These are phyloP conservation scores for Aphis gossypii DNA, from an alignment of 1,140 invertebrate genomes.

Conservation along the genomic window DNA sequence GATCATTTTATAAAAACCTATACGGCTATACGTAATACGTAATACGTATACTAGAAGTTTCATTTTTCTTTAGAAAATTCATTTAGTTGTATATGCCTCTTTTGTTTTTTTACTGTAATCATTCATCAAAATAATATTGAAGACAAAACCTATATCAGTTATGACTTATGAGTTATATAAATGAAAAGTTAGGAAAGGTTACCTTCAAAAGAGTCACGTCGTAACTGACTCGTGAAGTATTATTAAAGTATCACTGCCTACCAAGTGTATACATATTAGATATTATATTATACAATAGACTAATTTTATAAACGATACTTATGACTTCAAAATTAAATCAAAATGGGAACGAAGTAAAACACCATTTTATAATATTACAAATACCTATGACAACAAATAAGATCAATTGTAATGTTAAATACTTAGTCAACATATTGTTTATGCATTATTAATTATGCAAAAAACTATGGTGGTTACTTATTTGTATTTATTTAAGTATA, in stretches of 20 bases:
- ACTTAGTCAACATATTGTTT: too few relatives aligned
- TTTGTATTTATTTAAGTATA: too few relatives aligned
- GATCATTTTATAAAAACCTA: not conserved
- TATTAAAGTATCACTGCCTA: not conserved
- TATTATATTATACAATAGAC: too few relatives aligned
- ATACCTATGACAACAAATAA: too few relatives aligned
- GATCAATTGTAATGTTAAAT: too few relatives aligned
- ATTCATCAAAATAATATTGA: not conserved
- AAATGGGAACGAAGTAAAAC: not conserved
- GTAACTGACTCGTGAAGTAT: not conserved
- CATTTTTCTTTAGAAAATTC: not conserved
- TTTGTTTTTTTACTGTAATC: not conserved
- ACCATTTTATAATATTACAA: too few relatives aligned
- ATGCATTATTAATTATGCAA: too few relatives aligned
- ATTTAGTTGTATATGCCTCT: not conserved
- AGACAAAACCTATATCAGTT: not conserved
- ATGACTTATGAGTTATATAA: not conserved
- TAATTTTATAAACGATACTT: not conserved
- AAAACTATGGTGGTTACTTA: too few relatives aligned
- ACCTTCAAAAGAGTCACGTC: slow-evolving; percentile 6
- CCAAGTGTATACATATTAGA: too few relatives aligned
- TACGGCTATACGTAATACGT: not conserved
- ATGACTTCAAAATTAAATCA: not conserved
- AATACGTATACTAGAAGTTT: not conserved
- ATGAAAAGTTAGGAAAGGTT: not conserved